phyloP scores from a whole-genome alignment of 2,113 vertebrate species.

The Cochlearius cochlearius region DNA sequence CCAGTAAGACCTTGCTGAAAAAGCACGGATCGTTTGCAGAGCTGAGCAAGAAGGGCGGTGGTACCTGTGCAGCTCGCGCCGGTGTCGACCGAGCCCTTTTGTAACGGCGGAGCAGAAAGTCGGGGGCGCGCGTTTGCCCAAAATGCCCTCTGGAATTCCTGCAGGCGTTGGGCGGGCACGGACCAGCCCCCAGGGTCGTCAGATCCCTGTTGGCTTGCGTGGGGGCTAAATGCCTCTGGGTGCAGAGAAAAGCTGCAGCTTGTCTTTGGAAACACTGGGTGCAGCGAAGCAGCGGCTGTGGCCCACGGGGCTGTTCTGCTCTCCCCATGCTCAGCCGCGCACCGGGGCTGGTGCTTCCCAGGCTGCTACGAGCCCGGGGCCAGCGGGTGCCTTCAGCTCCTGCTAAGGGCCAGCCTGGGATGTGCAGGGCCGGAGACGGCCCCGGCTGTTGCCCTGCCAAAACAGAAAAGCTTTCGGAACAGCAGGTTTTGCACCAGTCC shows the following conservation, averaged over 20 bases:
- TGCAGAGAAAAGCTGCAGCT: not conserved
- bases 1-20: not conserved
- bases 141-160: not conserved
- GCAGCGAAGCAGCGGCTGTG: not conserved
- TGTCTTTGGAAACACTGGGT: not conserved
- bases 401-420: not conserved
- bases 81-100: not conserved
- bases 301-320: not conserved
- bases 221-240: no score
- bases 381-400: not conserved
- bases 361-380: accelerated
- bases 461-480: not conserved
- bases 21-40: not conserved
- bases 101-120: not conserved
- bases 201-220: accelerated
- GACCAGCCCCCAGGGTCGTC: not conserved
- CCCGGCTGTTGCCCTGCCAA: no score
- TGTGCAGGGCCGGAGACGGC: not conserved
- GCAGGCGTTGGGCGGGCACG: not conserved
- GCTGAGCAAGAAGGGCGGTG: not conserved
- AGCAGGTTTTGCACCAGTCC: not conserved
- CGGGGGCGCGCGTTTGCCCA: not conserved
- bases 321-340: not conserved
- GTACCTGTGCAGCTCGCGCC: not conserved
- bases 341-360: not conserved